phyloP scores from a whole-genome alignment of 2,113 vertebrate species.

The Chaetorhynchus papuensis region DNA sequence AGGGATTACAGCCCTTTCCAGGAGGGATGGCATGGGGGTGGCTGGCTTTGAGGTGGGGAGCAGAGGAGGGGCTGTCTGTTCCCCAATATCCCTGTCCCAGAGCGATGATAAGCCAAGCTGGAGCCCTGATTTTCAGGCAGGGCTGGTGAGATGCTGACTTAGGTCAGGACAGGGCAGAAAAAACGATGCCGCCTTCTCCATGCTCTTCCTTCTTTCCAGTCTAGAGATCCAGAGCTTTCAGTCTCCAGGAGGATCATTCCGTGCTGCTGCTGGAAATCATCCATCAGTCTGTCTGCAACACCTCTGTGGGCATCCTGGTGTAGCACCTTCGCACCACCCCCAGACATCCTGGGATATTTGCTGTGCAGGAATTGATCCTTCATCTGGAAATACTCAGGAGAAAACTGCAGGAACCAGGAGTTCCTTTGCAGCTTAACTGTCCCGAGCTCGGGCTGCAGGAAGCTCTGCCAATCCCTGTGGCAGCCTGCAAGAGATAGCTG shows the following conservation, averaged over 20 bases:
- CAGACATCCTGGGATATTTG: background rate
- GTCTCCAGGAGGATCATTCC: background rate
- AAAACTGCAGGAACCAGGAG: background rate
- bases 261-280: background rate
- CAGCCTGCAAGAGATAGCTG: background rate
- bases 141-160: background rate
- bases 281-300: background rate
- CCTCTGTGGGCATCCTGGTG: fast-evolving
- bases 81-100: background rate
- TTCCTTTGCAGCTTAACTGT: background rate
- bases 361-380: background rate
- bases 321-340: fast-evolving
- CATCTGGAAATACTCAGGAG: background rate
- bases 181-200: background rate
- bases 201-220: fast-evolving
- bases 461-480: background rate
- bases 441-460: background rate
- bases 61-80: background rate
- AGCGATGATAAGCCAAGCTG: background rate
- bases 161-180: background rate
- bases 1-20: background rate
- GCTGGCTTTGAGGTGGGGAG: background rate
- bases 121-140: background rate
- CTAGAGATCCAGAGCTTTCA: background rate
- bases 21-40: background rate